Evolutionary conservation across 2,113 vertebrate genomes (phyloP).

Genomic region (Gopherus evgoodei): DNA sequence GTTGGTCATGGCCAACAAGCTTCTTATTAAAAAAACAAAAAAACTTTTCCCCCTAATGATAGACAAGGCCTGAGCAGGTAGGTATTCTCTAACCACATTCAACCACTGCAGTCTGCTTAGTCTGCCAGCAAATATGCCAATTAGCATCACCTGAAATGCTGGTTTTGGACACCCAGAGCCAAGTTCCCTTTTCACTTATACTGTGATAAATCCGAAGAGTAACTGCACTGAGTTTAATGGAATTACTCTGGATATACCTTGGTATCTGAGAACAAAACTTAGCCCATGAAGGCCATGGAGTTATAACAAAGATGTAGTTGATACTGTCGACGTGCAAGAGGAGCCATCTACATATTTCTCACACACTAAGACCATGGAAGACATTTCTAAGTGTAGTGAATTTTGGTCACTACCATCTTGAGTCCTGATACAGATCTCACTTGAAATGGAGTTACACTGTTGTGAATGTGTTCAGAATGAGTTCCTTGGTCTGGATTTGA

Average conservation of each 20-base stretch:
- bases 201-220: background rate
- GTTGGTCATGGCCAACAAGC: background rate
- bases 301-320: background rate
- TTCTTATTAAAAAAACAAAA: background rate
- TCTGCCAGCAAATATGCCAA: background rate
- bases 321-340: background rate
- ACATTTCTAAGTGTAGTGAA: background rate
- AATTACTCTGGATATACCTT: background rate
- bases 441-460: background rate
- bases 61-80: background rate
- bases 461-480: background rate
- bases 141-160: rapidly evolving
- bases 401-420: background rate
- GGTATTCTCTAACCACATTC: background rate
- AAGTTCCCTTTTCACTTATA: background rate
- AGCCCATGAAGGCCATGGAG: background rate
- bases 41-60: background rate
- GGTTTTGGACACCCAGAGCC: rapidly evolving
- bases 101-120: background rate
- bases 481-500: background rate
- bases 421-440: background rate
- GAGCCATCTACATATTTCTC: background rate
- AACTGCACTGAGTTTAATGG: background rate
- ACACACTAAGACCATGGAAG: background rate
- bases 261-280: background rate